These are phyloP conservation scores for Mizuhopecten yessoensis DNA, from an alignment of 1,140 invertebrate species.

Conservation along the genomic window DNA sequence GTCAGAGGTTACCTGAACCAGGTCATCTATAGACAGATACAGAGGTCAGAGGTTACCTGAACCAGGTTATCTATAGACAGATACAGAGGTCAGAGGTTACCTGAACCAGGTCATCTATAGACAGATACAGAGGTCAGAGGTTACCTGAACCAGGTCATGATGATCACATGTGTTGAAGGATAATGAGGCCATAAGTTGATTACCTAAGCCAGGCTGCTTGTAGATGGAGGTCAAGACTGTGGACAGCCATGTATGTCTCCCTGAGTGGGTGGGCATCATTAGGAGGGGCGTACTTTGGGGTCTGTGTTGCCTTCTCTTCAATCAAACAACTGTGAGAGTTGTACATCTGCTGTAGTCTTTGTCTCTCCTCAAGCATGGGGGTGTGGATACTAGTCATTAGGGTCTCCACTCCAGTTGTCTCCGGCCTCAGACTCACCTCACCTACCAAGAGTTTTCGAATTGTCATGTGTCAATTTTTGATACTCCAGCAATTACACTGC, in stretches of 20 bases:
- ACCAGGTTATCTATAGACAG: no score
- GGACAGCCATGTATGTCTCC: constrained; percentile 69
- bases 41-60: no score
- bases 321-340: background rate
- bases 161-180: no score
- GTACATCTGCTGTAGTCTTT: background rate
- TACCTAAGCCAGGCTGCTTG: constrained; percentile 71
- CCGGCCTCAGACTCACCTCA: background rate
- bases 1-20: no score
- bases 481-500: no score
- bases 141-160: no score
- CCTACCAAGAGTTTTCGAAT: background rate
- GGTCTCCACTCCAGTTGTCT: background rate
- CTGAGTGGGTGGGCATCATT: background rate
- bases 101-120: no score
- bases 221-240: constrained; percentile 74
- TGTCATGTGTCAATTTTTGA: no score
- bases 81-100: no score
- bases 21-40: no score
- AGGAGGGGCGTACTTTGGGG: background rate
- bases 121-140: no score
- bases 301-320: background rate
- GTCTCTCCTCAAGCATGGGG: background rate
- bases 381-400: background rate
- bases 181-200: background rate